Conservation (phyloP, 2,113 vertebrate genomes). For the Sprattus sprattus region DNA sequence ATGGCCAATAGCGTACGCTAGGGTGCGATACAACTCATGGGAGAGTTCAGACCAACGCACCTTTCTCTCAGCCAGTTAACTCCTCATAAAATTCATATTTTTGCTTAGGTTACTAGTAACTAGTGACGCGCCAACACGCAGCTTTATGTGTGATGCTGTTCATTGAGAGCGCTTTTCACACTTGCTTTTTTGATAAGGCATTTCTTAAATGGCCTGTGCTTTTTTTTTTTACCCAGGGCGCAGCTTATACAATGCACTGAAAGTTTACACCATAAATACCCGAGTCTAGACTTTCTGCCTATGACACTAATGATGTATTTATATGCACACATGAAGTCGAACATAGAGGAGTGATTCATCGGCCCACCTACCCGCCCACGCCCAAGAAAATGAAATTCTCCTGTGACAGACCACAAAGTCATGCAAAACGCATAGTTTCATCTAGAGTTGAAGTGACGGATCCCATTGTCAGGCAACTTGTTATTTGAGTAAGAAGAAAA, state of each 20-base stretch:
- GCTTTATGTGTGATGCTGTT: neutral
- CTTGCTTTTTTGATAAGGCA: neutral
- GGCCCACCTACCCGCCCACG: conserved; percentile 34
- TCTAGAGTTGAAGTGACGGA: conserved; percentile 8
- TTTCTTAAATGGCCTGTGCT: neutral
- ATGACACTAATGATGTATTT: neutral
- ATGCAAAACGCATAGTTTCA: conserved; percentile 12
- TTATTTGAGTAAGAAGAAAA: neutral
- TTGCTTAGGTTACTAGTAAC: neutral
- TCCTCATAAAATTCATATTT: too few relatives aligned
- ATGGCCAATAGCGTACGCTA: neutral
- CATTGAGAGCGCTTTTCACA: neutral
- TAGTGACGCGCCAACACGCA: too few relatives aligned
- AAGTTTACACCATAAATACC: neutral
- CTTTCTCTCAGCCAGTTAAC: neutral
- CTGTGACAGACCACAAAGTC: conserved; percentile 32
- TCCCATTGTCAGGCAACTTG: conserved; percentile 26
- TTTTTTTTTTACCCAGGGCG: neutral
- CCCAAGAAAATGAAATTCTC: conserved; percentile 20
- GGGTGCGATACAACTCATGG: neutral
- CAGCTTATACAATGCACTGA: neutral
- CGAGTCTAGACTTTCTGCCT: neutral
- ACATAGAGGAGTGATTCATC: neutral
- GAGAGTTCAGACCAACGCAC: neutral
- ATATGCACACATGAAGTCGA: conserved; percentile 16